Evolutionary conservation across 2,113 vertebrate genomes (phyloP).

Genomic region (Calyptommatus sinebrachiatus): DNA sequence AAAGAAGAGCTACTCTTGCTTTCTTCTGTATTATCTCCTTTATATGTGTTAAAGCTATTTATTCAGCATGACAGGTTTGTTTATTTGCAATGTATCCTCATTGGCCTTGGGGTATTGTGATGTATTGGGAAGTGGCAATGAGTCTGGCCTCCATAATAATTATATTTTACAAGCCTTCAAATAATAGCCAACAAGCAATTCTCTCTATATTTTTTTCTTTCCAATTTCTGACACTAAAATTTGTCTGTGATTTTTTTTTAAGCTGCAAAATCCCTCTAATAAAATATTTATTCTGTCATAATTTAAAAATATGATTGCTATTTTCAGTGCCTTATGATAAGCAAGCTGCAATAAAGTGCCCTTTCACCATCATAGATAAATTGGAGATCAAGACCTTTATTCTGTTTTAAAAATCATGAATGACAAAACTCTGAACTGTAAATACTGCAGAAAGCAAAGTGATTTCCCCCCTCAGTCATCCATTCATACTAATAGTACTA

Average conservation of each 20-base stretch:
- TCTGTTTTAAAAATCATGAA: neutral
- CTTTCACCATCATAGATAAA: neutral
- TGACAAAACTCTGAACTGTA: neutral
- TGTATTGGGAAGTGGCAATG: neutral
- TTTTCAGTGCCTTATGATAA: conserved; percentile 23
- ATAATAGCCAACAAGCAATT: neutral
- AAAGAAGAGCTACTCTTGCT: neutral
- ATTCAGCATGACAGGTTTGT: neutral
- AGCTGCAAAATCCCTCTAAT: neutral
- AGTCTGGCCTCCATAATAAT: neutral
- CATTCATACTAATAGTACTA: no score
- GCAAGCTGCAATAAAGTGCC: neutral
- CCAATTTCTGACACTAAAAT: neutral
- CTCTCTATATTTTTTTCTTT: neutral
- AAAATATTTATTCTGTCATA: neutral
- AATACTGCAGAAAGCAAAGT: neutral
- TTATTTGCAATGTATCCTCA: neutral
- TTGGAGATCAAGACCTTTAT: neutral
- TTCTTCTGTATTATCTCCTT: neutral
- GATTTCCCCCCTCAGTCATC: neutral
- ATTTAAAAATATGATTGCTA: conserved; percentile 19
- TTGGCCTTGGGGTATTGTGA: neutral
- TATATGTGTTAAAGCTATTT: neutral
- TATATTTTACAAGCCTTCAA: neutral
- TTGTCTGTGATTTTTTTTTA: neutral